Evolutionary conservation across 2,888 invertebrate species (phyloP).

Genomic region (Melipona bicolor): DNA sequence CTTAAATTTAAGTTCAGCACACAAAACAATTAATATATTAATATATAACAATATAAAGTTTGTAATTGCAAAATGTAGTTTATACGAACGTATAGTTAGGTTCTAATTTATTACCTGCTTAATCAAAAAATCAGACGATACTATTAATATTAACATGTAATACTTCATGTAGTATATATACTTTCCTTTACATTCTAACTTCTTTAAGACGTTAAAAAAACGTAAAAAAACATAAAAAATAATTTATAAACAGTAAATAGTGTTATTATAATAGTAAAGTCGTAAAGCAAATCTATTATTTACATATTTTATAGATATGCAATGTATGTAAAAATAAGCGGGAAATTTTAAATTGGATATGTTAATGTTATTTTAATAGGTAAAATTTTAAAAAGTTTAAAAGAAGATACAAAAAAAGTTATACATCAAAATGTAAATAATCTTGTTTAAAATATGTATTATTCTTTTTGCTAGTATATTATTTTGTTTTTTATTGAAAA

Average conservation of each 20-base stretch:
- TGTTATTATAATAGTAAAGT: not conserved
- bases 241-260: not conserved
- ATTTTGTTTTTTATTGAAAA: not conserved
- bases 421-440: not conserved
- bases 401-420: not conserved
- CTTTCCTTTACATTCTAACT: not conserved
- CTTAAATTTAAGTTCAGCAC: not conserved
- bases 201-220: not conserved
- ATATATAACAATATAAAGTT: not conserved
- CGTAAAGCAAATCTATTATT: not conserved
- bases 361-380: not conserved
- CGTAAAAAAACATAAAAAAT: not conserved
- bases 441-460: not conserved
- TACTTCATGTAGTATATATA: not conserved
- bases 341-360: not conserved
- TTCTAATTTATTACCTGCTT: not conserved
- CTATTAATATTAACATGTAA: not conserved
- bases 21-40: not conserved
- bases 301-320: not conserved
- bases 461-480: not conserved
- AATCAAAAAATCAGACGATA: not conserved
- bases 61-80: not conserved
- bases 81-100: not conserved
- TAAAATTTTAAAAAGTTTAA: not conserved
- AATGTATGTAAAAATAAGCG: not conserved